Conservation (phyloP, 1,140 invertebrate species). For the Drosophila bipectinata region DNA sequence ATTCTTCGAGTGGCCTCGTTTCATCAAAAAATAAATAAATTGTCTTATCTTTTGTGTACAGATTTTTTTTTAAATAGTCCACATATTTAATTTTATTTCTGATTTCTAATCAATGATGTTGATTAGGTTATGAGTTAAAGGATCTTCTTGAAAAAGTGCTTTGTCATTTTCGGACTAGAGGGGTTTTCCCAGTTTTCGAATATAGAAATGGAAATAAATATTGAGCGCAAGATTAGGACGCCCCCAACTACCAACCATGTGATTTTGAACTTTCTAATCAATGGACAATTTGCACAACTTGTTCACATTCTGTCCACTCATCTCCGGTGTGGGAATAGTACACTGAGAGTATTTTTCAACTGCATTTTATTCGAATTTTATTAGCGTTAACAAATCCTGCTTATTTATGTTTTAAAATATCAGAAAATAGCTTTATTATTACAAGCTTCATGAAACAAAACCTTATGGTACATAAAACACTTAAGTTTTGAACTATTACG, state of each 20-base stretch:
- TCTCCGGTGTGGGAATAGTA: constrained; percentile 35
- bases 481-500: no score
- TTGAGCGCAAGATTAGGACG: background rate
- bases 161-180: background rate
- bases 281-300: constrained; percentile 9
- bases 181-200: constrained; percentile 11
- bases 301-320: constrained; percentile 37
- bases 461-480: no score
- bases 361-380: no score
- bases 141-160: constrained; percentile 8
- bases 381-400: no score
- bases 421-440: no score
- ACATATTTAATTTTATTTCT: background rate
- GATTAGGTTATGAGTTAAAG: background rate
- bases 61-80: background rate
- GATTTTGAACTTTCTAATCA: constrained; percentile 32
- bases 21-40: background rate
- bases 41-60: background rate
- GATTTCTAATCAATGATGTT: background rate
- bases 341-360: background rate
- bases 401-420: no score
- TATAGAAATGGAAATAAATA: constrained; percentile 3
- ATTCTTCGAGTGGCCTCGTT: background rate
- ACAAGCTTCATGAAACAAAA: no score
- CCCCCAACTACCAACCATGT: background rate